Evolutionary conservation across 2,888 invertebrate genomes (phyloP).

Genomic region (Phalera bucephala): DNA sequence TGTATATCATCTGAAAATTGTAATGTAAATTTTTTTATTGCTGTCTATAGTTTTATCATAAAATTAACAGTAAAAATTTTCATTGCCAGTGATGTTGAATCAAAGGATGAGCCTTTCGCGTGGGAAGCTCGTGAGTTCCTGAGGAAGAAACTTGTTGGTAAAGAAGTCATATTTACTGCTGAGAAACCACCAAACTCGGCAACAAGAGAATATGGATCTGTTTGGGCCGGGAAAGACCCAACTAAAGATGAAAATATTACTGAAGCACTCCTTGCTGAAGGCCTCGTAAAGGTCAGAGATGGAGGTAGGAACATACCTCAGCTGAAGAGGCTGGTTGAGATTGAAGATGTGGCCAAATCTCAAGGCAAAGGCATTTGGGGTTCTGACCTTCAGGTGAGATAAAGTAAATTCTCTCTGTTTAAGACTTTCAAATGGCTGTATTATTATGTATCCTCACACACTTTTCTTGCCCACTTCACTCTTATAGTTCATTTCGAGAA

Average conservation of each 20-base stretch:
- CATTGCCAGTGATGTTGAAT: conserved; percentile 83
- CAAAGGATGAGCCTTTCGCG: conserved; percentile 96
- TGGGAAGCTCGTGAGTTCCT: conserved; percentile 99
- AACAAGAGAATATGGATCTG: conserved; percentile 92
- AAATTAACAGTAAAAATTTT: too few relatives aligned
- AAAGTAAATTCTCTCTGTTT: background rate
- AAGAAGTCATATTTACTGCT: conserved; percentile 92
- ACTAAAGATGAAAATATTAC: conserved; percentile 93
- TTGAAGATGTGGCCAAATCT: conserved; percentile 95
- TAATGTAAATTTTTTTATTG: too few relatives aligned
- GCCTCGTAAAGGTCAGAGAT: conserved; percentile 91
- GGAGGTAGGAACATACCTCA: conserved; percentile 84
- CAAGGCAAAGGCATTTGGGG: conserved; percentile 94
- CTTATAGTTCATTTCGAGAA: too few relatives aligned
- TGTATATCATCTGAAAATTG: too few relatives aligned
- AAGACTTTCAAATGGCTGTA: background rate
- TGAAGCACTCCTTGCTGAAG: conserved; percentile 94
- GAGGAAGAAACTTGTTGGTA: conserved; percentile 95
- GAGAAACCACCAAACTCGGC: conserved; percentile 92
- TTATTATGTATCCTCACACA: too few relatives aligned
- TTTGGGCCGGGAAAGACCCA: conserved; percentile 93
- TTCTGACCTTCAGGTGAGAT: conserved; percentile 55
- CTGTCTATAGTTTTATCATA: too few relatives aligned
- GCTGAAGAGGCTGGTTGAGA: conserved; percentile 87
- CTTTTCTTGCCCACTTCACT: too few relatives aligned